Base-by-base conservation (phyloP, 2,113 vertebrate genomes). In the Carassius gibelio region DNA sequence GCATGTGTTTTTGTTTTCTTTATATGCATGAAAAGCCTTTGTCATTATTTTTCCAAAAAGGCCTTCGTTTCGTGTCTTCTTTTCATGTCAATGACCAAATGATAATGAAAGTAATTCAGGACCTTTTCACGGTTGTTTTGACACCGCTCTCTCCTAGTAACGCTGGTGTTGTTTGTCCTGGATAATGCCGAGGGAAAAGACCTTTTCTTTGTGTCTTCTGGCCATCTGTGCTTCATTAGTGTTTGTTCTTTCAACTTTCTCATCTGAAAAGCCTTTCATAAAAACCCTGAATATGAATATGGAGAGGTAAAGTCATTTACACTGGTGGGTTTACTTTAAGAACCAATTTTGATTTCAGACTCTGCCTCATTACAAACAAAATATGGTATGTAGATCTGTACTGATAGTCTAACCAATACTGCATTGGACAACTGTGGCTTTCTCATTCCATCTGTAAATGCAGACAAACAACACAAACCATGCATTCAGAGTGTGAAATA, bases 221-320 rank as follows among this genome's bases (percentile, higher is more conserved):
- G 36, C 88, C 88, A 83, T 83, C 80, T 83, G 85, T 85, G 42
- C 68, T 75, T 84, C 59, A 79, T 50, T 85, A 80, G 30, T 62
- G 62, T 77, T 86, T 87, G 19, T 21, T 79, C 59, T 77, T 77
- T 42, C 55, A 66, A 57, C 71, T 71, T 52, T 19, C 55, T 38
- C 23, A 36, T 62, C 66, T 61, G 45, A 86, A 86, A 71, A 78
- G 78, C 80, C 81, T 87, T 83, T 62, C 76, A 50, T 61, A 50
- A 45, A 64, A 64, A 71, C 8, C 21, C 50, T 6, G 13, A 75
- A 26, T 61, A 75, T 61, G 17, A n/a, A 69, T 76, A 30, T 68
- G 72, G 17, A 38, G 68, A 10, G 34, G 7, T 3, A 9, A 69
- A 36, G 8, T 36, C 1, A 36, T 68, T 69, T 3, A 19, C 19